Conservation (phyloP, 2,797 vertebrate species). For the Acipenser ruthenus region DNA sequence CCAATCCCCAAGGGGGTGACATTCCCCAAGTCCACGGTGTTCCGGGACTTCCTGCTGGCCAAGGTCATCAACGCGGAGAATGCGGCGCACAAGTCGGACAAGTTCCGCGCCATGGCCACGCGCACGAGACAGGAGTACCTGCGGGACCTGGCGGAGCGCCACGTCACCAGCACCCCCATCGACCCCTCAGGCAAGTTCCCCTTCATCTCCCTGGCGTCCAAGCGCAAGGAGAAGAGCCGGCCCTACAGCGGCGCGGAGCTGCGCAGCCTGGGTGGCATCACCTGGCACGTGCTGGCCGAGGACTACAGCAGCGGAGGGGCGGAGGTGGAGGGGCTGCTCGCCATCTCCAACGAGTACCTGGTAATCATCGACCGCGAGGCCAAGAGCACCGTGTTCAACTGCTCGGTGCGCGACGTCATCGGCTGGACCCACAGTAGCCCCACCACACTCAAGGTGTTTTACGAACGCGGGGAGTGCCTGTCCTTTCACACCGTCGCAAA, state of each 20-base stretch:
- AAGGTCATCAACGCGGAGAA: constrained; percentile 97
- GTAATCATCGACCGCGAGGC: constrained; percentile 86
- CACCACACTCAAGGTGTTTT: constrained; percentile 87
- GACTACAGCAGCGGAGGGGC: constrained; percentile 77
- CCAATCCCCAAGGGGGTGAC: constrained; percentile 90
- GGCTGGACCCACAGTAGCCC: constrained; percentile 87
- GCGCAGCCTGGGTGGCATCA: constrained; percentile 79
- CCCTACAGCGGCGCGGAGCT: constrained; percentile 85
- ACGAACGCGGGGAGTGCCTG: constrained; percentile 87
- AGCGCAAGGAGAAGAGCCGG: constrained; percentile 82
- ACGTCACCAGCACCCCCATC: constrained; percentile 87
- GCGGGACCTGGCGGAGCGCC: constrained; percentile 89
- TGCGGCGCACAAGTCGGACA: constrained; percentile 92
- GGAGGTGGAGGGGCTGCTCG: constrained; percentile 83
- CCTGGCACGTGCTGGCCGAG: constrained; percentile 83
- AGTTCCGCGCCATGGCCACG: constrained; percentile 93
- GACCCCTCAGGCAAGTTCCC: constrained; percentile 90
- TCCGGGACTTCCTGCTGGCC: constrained; percentile 93
- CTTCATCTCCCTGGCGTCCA: constrained; percentile 91
- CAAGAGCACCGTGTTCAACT: constrained; percentile 86
- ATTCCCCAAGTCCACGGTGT: constrained; percentile 93
- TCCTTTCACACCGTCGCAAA: constrained; percentile 84
- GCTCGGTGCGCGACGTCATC: constrained; percentile 86
- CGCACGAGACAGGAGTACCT: constrained; percentile 93
- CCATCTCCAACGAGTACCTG: constrained; percentile 86